Evolutionary conservation across 1,140 invertebrate species (phyloP).

Genomic region (Melipona quadrifasciata): DNA sequence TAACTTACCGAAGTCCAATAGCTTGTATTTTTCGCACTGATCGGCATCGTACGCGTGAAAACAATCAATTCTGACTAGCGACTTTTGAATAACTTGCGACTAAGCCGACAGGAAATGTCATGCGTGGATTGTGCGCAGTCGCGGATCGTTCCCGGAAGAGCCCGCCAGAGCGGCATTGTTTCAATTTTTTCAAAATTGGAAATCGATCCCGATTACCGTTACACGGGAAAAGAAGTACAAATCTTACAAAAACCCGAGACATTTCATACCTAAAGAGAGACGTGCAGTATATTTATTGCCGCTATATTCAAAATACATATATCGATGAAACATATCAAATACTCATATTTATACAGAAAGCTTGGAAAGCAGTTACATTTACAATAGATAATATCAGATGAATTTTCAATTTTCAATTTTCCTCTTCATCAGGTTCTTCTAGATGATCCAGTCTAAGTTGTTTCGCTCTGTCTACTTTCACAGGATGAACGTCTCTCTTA

Average conservation of each 20-base stretch:
- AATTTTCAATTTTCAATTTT: conserved; percentile 31
- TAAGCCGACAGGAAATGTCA: conserved; percentile 26
- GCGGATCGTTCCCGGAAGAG: conserved; percentile 1
- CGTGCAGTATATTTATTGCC: conserved; percentile 10
- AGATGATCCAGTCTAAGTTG: conserved; percentile 85
- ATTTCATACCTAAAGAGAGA: not conserved
- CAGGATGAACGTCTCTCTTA: conserved; percentile 72
- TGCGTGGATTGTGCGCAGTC: conserved; percentile 12
- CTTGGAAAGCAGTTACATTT: not conserved
- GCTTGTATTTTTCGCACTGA: not conserved
- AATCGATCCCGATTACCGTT: not conserved
- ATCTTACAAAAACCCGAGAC: not conserved
- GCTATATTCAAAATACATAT: conserved; percentile 25
- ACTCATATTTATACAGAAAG: not conserved
- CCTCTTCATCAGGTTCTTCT: conserved; percentile 81
- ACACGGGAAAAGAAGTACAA: not conserved
- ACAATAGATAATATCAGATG: not conserved
- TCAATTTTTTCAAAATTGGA: not conserved
- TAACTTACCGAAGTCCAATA: conserved; percentile 51
- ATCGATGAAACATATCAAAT: not conserved
- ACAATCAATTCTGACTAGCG: not conserved
- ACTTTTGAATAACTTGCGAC: conserved; percentile 34
- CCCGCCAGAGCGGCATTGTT: not conserved
- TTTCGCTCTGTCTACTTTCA: conserved; percentile 70
- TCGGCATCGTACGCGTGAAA: not conserved